Conservation (phyloP, 2,797 vertebrate genomes). For the Pangasius larnaudii region DNA sequence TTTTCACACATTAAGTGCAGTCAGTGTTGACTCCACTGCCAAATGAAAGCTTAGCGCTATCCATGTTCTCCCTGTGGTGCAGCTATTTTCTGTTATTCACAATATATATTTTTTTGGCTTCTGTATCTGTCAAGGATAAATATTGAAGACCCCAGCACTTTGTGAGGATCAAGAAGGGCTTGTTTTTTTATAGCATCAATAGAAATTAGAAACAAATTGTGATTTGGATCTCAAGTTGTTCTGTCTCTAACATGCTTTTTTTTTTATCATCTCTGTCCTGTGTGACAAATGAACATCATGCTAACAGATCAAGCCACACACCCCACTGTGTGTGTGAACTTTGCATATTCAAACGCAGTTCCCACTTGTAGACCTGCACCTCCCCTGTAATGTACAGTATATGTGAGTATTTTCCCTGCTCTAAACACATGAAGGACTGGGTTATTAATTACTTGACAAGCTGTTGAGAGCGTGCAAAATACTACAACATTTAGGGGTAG, state of each 20-base stretch:
- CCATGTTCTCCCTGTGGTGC: constrained; percentile 23
- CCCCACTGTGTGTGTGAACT: background rate
- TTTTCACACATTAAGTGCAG: constrained; percentile 1
- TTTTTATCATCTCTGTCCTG: background rate
- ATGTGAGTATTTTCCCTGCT: background rate
- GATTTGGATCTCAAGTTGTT: background rate
- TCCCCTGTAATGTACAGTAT: background rate
- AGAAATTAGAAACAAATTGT: background rate
- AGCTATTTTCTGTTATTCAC: background rate
- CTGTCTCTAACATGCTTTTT: background rate
- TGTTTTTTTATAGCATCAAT: constrained; percentile 14
- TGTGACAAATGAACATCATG: background rate
- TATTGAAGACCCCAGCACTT: background rate
- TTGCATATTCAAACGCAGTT: background rate
- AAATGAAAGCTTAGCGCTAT: background rate
- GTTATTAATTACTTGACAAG: constrained; percentile 1
- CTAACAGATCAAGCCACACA: background rate
- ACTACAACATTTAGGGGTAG: background rate
- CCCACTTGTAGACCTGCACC: constrained; percentile 9
- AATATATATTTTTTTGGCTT: background rate
- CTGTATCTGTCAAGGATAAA: background rate
- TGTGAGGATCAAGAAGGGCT: constrained; percentile 7
- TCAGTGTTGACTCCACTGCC: constrained; percentile 24
- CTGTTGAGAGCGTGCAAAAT: background rate
- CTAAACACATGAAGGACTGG: background rate